Conservation (phyloP, 2,888 invertebrate genomes). For the Sialis fuliginosa region DNA sequence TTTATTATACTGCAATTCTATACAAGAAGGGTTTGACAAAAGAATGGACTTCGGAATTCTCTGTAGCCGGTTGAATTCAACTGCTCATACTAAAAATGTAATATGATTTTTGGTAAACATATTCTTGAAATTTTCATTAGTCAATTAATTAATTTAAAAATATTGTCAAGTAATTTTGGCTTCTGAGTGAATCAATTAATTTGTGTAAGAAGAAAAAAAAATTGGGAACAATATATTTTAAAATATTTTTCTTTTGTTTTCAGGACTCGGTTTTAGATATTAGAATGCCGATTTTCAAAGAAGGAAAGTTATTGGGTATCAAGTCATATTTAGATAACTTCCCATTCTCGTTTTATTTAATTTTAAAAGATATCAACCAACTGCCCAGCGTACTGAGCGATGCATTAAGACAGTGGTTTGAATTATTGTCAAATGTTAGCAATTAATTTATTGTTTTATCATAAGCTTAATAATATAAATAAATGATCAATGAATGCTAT, state of each 20-base stretch:
- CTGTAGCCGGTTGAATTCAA: too few species aligned
- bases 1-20: too few species aligned
- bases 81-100: too few species aligned
- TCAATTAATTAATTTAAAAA: neutral
- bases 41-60: too few species aligned
- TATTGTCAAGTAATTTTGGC: conserved; percentile 2
- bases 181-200: neutral
- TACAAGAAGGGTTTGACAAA: too few species aligned
- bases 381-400: conserved; percentile 86
- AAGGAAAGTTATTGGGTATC: conserved; percentile 39
- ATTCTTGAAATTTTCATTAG: too few species aligned
- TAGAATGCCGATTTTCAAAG: conserved; percentile 53
- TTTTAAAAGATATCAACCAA: conserved; percentile 73
- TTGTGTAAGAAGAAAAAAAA: conserved; percentile 5
- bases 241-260: conserved; percentile 16
- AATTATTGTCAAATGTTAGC: conserved; percentile 43
- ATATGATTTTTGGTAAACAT: too few species aligned
- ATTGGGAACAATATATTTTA: conserved; percentile 16
- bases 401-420: conserved; percentile 97
- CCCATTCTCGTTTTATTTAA: conserved; percentile 95
- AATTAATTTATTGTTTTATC: neutral
- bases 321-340: conserved; percentile 84
- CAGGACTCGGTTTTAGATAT: conserved; percentile 86
- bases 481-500: too few species aligned
- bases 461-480: too few species aligned